Evolutionary conservation across 2,797 vertebrate species (phyloP).

Genomic region (Anguilla megastoma): DNA sequence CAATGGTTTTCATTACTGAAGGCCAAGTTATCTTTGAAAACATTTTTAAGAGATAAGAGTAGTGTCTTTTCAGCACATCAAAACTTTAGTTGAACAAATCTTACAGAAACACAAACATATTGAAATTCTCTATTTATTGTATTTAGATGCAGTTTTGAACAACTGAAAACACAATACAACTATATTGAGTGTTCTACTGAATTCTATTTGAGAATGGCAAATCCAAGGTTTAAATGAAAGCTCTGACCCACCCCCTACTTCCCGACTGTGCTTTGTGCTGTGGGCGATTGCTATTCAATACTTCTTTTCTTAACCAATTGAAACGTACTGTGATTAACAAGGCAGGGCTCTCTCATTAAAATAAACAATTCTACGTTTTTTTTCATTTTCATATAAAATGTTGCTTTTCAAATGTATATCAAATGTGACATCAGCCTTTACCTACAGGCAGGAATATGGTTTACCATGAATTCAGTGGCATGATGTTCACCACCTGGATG

Average conservation of each 20-base stretch:
- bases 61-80: background rate
- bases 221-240: background rate
- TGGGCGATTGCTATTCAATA: background rate
- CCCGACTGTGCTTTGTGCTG: background rate
- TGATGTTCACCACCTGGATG: background rate
- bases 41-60: background rate
- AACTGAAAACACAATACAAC: background rate
- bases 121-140: background rate
- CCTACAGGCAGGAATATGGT: background rate
- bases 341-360: background rate
- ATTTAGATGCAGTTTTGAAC: background rate
- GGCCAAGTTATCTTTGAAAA: conserved; percentile 8
- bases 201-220: background rate
- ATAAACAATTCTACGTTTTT: background rate
- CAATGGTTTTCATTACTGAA: background rate
- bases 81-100: background rate
- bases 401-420: background rate
- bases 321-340: conserved; percentile 16
- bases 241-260: background rate
- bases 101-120: background rate
- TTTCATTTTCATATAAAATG: background rate
- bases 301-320: background rate
- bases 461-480: background rate
- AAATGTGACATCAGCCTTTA: background rate
- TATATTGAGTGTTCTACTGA: background rate